Evolutionary conservation across 2,113 vertebrate genomes (phyloP), one percentile per base, ranked within the genome.

Genomic region (Oncorhynchus keta): DNA sequence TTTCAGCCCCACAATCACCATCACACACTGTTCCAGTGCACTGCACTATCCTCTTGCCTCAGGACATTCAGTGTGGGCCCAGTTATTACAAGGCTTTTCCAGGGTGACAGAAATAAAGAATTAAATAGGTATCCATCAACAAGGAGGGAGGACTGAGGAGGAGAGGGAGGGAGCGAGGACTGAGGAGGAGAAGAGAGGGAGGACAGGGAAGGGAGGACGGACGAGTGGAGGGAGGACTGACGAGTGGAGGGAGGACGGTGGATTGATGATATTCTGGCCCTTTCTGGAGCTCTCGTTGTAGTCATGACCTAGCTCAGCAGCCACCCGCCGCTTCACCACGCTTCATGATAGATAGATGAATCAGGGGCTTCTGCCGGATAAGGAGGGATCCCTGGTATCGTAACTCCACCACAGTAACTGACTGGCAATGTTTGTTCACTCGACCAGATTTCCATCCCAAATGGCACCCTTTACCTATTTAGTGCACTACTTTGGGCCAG

Each of bases 331-430:
- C 62, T 39, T 28, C n/a, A 18, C 73, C 76, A 80, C 76, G 85
- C 85, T 32, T 61, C 82, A 84, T 94, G 89, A 92, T 93, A 93
- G 92, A 93, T 89, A 90, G 92, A 93, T 92, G 90, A 91, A 92
- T 91, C 90, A 90, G 83, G 48, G 92, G 90, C 89, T 93, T 86
- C 76, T 0, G 30, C 82, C 86, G 91, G 92, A 93, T 93, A 90
- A 92, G 91, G 91, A 83, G 92, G 93, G 93, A 93, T 94, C 92
- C 87, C 89, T 85, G 87, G 85, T 93, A 94, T 94, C 92, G n/a
- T 94, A 92, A 86, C 51, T 86, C 86, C 86, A 89, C 87, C 85
- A 88, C 89, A 90, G 89, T 79, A 80, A 79, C 86, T 81, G 83
- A 90, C 84, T 88, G 85, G 51, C 87, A 85, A 84, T 85, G 72